These are phyloP conservation scores for Capromys pilorides DNA, from an alignment of 2,797 vertebrate species.

Conservation along the genomic window DNA sequence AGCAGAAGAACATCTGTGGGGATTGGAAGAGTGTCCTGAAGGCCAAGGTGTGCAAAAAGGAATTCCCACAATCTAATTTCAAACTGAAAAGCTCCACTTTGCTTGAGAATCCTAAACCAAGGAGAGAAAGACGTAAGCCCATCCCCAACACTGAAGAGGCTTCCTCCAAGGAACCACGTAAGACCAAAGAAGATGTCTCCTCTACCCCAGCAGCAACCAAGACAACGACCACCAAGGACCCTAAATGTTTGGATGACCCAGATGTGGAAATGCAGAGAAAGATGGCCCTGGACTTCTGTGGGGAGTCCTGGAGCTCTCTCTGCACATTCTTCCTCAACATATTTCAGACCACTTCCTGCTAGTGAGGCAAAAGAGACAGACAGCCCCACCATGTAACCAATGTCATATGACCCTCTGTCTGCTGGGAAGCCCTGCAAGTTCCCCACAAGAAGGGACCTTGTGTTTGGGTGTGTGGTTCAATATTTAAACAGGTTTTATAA, in stretches of 20 bases:
- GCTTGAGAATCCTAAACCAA: neutral
- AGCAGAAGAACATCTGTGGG: slow-evolving; percentile 89
- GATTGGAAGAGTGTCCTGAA: slow-evolving; percentile 85
- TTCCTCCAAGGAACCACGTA: neutral
- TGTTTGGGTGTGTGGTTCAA: neutral
- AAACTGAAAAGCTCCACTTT: slow-evolving; percentile 82
- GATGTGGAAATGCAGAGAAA: slow-evolving; percentile 84
- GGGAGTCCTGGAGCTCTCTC: slow-evolving; percentile 87
- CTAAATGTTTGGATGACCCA: slow-evolving; percentile 85
- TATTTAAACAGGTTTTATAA: slow-evolving; percentile 72
- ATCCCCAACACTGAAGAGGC: too few species aligned
- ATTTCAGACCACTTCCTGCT: slow-evolving; percentile 91
- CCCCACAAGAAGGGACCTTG: neutral
- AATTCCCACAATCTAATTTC: slow-evolving; percentile 89
- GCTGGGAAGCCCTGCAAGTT: slow-evolving; percentile 23
- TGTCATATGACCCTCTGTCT: neutral
- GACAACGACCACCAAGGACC: neutral
- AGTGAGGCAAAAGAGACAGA: slow-evolving; percentile 39
- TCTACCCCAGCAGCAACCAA: neutral
- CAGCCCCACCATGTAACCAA: neutral
- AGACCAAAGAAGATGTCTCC: neutral
- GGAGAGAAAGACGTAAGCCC: neutral
- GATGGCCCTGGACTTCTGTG: slow-evolving; percentile 90
- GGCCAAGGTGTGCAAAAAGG: slow-evolving; percentile 89
- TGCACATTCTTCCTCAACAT: slow-evolving; percentile 92